Evolutionary conservation across 2,113 vertebrate species (phyloP), one percentile per base, ranked within the genome.

Genomic region (Dicrurus megarhynchus): DNA sequence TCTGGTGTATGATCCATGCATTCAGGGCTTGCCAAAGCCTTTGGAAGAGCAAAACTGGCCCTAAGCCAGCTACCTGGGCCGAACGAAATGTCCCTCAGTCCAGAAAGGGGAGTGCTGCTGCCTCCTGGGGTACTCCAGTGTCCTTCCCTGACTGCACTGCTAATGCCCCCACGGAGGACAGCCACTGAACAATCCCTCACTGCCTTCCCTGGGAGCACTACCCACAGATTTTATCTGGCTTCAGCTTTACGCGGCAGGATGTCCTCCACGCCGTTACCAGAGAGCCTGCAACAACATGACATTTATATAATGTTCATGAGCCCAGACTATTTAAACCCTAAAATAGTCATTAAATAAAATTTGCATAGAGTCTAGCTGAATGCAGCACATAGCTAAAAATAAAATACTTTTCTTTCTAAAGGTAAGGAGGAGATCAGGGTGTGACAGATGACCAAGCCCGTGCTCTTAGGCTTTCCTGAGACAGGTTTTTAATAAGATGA

Each of bases 281-380:
- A 88, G 52, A 84, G 60, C 39, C 82, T 56, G 68, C 3, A 9
- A 94, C 0, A n/a, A 65, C 75, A 47, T 74, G 87, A 92, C 82
- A 82, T 87, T 74, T 84, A 50, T 52, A 50, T 37, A 65, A 85
- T 64, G 92, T 44, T 90, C 64, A 84, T 35, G 56, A 96, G 79
- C 71, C 49, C 46, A 85, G 78, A 67, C 68, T 88, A 84, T 74
- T 94, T 70, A 85, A 94, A 91, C 55, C 13, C 46, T 88, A 69
- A 89, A 94, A 95, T 91, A 96, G 80, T 92, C 33, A 95, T 91
- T 93, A 88, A 84, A 80, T 63, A 86, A 89, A 96, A 93, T 94
- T 95, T 95, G 95, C 84, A 96, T 90, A 91, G 87, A 76, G 64
- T 52, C 63, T 74, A 53, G 64, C 60, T 71, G 76, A 90, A 93